These are phyloP conservation scores for Melanocharis versteri DNA, from an alignment of 2,113 vertebrate genomes.

Conservation along the genomic window DNA sequence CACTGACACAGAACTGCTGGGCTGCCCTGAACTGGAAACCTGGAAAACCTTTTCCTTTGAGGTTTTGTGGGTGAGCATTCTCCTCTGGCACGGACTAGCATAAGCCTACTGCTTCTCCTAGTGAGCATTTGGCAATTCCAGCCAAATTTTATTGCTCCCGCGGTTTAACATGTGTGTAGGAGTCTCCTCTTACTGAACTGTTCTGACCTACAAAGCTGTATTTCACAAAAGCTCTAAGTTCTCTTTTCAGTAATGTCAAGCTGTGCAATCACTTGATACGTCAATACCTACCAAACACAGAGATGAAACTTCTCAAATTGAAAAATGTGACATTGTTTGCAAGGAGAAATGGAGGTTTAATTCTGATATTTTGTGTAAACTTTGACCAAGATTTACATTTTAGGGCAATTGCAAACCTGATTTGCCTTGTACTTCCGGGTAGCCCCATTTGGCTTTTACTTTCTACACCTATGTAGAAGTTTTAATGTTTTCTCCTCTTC, in stretches of 20 bases:
- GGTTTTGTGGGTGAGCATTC: not conserved
- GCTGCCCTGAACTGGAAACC: not conserved
- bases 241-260: not conserved
- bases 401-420: not conserved
- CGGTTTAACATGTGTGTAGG: not conserved
- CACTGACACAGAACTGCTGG: not conserved
- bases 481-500: not conserved
- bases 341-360: not conserved
- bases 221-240: not conserved
- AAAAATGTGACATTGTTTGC: not conserved
- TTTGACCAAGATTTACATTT: not conserved
- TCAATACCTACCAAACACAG: not conserved
- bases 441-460: not conserved
- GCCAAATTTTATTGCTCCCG: not conserved
- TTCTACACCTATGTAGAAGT: not conserved
- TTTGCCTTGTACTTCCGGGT: not conserved
- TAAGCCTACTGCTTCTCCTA: not conserved
- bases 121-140: constrained; percentile 16
- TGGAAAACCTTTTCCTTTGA: not conserved
- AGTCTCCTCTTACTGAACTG: not conserved
- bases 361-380: not conserved
- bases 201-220: constrained; percentile 23
- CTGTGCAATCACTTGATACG: not conserved
- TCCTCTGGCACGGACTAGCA: not conserved
- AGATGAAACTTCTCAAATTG: not conserved